Base-by-base conservation (phyloP, 2,113 vertebrate genomes). In the Mirza zaza region DNA sequence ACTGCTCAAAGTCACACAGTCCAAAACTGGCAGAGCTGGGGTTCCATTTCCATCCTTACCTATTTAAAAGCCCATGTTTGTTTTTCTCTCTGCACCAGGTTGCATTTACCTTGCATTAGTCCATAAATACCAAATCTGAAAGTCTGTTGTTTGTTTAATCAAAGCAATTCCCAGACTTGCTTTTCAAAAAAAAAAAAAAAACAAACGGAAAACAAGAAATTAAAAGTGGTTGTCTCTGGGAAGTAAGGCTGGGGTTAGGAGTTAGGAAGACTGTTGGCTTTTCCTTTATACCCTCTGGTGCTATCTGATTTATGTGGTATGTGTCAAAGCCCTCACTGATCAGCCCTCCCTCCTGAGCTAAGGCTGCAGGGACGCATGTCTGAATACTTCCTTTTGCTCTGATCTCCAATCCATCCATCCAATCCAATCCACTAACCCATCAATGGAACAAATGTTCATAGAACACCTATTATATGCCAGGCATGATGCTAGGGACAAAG, bases 361-460 rank as follows among this genome's bases (percentile, higher is more conserved):
- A 25, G 8, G n/a, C 65, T 94, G 29, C 75, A 88, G 21, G 57
- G n/a, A 90, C 80, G 45, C 18, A 94, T 21, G 13, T 42, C 45
- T 93, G 57, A 82, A 32, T 93, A 92, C 15, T 94, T 94, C 75
- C 29, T 92, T 94, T 94, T 57, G 76, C 36, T 87, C 27, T 55
- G 29, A 87, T 82, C 25, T 21, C 52, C 21, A 63, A 59, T 81
- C 59, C 39, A 92, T 76, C n/a, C 45, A 95, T 87, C 45, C 45
- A 95, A 95, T 87, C 20, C 42, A 95, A 86, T 48, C 25, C 11
- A 87, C 25, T 45, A 18, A 81, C 27, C 18, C 32, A 92, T 81
- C 59, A 87, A 57, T 67, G 59, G 29, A 94, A 95, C 45, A 83
- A 34, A 89, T 7, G 3, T 57, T 88, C 59, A 77, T 48, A 89